phyloP scores from a whole-genome alignment of 2,797 vertebrate species.

The Enteromius viviparus region DNA sequence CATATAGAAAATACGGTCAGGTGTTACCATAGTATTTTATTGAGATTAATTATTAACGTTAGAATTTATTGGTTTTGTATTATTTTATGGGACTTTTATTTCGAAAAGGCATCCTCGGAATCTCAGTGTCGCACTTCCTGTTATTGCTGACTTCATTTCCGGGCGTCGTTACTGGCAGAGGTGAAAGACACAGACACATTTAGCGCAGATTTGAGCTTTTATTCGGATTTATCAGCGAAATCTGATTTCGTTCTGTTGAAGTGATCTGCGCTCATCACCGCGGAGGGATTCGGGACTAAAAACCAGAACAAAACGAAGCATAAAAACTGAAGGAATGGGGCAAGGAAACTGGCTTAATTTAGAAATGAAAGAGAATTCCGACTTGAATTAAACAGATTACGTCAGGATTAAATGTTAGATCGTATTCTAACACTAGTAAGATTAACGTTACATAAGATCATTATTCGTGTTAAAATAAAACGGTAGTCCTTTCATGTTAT shows the following conservation, averaged over 20 bases:
- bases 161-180: constrained; percentile 10
- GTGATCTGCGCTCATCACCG: neutral
- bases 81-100: neutral
- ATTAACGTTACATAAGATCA: neutral
- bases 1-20: neutral
- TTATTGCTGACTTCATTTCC: constrained; percentile 32
- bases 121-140: neutral
- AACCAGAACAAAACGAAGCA: neutral
- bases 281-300: neutral
- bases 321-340: neutral
- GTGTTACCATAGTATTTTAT: neutral
- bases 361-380: neutral
- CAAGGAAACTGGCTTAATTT: neutral
- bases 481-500: neutral
- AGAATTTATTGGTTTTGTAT: neutral
- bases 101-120: neutral
- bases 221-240: neutral
- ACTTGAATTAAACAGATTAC: neutral
- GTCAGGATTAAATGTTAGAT: neutral
- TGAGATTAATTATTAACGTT: neutral
- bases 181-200: constrained; percentile 23
- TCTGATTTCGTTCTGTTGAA: neutral
- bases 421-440: neutral
- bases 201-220: neutral
- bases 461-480: neutral